These are phyloP conservation scores for Ondatra zibethicus DNA, from an alignment of 2,113 vertebrate species.

Conservation along the genomic window DNA sequence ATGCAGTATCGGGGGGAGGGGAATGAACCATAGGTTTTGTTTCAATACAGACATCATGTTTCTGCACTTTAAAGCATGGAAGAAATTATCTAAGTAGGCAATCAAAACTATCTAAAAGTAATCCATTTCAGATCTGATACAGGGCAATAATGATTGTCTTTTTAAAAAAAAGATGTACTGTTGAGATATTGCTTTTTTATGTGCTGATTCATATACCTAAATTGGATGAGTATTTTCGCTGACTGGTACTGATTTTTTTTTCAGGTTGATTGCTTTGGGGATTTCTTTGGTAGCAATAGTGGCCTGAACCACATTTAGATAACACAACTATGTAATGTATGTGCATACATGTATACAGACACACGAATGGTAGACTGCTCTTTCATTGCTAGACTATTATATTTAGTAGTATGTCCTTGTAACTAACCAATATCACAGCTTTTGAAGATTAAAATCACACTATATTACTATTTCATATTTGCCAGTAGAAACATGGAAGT, in stretches of 20 bases:
- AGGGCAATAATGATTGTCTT: constrained; percentile 80
- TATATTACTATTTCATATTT: constrained; percentile 88
- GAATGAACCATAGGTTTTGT: constrained; percentile 60
- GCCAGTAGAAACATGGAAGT: constrained; percentile 84
- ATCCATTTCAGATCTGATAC: constrained; percentile 83
- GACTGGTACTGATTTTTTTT: constrained; percentile 87
- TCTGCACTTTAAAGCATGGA: constrained; percentile 92
- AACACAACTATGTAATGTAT: constrained; percentile 78
- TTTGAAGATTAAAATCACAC: constrained; percentile 87
- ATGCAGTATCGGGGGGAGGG: constrained; percentile 78
- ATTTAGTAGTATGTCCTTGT: constrained; percentile 91
- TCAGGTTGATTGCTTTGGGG: constrained; percentile 85
- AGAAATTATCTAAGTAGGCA: constrained; percentile 85
- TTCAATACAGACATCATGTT: constrained; percentile 81
- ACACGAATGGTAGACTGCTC: constrained; percentile 93
- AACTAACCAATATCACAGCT: constrained; percentile 94
- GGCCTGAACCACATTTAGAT: constrained; percentile 85
- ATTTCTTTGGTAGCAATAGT: constrained; percentile 89
- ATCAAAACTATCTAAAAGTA: constrained; percentile 84
- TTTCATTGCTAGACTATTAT: constrained; percentile 95
- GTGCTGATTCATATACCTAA: constrained; percentile 86
- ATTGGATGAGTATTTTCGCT: constrained; percentile 85
- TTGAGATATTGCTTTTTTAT: constrained; percentile 83
- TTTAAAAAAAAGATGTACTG: constrained; percentile 72
- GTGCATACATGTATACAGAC: constrained; percentile 81